Conservation (phyloP, 1,140 invertebrate genomes). For the Musca vetustissima region DNA sequence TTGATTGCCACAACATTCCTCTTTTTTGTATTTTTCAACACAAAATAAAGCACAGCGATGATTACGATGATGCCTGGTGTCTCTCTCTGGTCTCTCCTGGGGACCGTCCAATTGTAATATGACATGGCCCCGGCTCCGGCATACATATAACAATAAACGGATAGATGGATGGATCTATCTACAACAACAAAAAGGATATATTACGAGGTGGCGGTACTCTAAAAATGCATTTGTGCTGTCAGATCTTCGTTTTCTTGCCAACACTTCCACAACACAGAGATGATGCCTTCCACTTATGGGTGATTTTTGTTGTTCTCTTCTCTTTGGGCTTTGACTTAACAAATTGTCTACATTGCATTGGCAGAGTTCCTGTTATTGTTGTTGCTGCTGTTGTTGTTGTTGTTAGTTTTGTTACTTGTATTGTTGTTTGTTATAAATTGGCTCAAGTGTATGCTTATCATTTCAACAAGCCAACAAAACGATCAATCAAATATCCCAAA, state of each 20-base stretch:
- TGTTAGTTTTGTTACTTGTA: constrained; percentile 6
- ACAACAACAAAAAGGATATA: too few species aligned
- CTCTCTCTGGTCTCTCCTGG: not conserved
- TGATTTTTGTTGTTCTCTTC: not conserved
- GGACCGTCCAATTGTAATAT: not conserved
- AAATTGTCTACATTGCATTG: constrained; percentile 4
- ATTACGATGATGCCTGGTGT: too few species aligned
- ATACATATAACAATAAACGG: not conserved
- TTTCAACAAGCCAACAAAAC: constrained; percentile 22
- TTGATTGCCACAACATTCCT: not conserved
- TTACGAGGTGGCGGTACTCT: too few species aligned
- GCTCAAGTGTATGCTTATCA: constrained; percentile 22
- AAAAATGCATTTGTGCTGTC: constrained; percentile 16
- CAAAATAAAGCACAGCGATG: too few species aligned
- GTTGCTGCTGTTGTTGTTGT: not conserved
- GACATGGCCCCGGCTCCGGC: not conserved
- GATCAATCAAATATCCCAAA: constrained; percentile 21
- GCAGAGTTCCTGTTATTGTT: not conserved
- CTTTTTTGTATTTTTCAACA: not conserved
- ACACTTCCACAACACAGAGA: too few species aligned
- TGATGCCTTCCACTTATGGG: not conserved
- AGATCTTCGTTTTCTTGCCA: not conserved
- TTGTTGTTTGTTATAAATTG: constrained; percentile 15
- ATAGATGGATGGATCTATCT: not conserved
- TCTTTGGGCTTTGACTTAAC: not conserved